Percentiles rank a stretch among this genome's conserved stretches.
These are phyloP conservation scores for Anseranas semipalmata DNA, from an alignment of 2,113 vertebrate genomes.

Conservation along the genomic window DNA sequence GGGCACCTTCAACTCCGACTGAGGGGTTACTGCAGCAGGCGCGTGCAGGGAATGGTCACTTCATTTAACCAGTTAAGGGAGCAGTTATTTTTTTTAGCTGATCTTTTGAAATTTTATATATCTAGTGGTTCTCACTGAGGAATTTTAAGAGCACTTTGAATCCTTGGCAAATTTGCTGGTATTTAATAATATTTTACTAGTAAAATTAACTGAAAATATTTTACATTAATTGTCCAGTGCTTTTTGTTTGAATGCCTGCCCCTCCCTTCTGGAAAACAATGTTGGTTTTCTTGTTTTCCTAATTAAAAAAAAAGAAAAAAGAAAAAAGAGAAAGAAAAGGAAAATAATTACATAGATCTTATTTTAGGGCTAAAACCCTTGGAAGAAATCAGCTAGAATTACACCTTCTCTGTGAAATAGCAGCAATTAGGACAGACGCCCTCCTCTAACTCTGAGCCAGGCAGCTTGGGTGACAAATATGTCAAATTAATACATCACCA, in stretches of 20 bases:
- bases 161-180: neutral
- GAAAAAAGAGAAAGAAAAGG: neutral
- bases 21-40: neutral
- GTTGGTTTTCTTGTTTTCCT: neutral
- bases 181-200: neutral
- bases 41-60: neutral
- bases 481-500: slow-evolving; percentile 88
- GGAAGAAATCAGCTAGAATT: slow-evolving; percentile 53
- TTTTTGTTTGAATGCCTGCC: neutral
- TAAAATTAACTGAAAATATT: neutral
- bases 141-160: neutral
- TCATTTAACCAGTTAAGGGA: neutral
- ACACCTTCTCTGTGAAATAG: slow-evolving; percentile 59
- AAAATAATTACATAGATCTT: slow-evolving; percentile 27
- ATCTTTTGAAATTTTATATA: neutral
- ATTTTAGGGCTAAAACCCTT: slow-evolving; percentile 48
- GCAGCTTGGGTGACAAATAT: slow-evolving; percentile 78
- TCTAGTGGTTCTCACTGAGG: neutral
- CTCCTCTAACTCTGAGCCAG: slow-evolving; percentile 66
- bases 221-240: neutral
- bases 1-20: slow-evolving; percentile 68
- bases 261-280: neutral
- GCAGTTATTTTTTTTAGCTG: neutral
- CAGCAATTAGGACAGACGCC: slow-evolving; percentile 67
- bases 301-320: neutral